Evolutionary conservation across 1,140 invertebrate species (phyloP), one percentile per base, ranked within the genome.

Genomic region (Anoplophora glabripennis): DNA sequence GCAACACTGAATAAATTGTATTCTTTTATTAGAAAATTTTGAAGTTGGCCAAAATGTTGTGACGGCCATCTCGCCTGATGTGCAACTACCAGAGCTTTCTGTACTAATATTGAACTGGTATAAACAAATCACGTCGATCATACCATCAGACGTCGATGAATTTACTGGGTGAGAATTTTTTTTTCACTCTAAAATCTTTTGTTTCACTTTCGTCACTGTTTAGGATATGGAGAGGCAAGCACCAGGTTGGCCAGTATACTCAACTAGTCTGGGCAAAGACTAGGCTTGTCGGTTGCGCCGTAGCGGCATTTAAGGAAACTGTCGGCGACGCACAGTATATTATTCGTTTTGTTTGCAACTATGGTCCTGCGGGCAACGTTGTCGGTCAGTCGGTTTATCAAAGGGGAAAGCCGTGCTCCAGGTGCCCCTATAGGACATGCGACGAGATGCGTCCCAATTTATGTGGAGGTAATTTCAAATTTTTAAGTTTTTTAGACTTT

Each of bases 211-310:
- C 5, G 5, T 5, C 21, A 28, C 21, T 28, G 3, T 28, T 28
- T 45, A 64, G 63, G 18, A 49, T 60, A 38, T 21, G 57, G 51
- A 53, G 57, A 57, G 57, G 63, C 33, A 48, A 54, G 49, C 52
- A 21, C 36, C 21, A 59, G 9, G 60, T 65, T 44, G 76, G 79
- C 47, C 80, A 81, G 58, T 83, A 81, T 67, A 81, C 79, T 0
- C 81, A 83, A 67, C 70, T 83, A 48, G 66, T 79, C 12, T 83
- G 82, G 82, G 80, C 77, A n/a, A 74, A 77, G n/a, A 79, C 79
- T 0, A 72, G 70, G 47, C 57, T 71, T 59, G 75, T 84, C 37
- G 82, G 82, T 7, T 84, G 82, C 64, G 81, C 80, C 1, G 78
- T 75, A 49, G 68, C 77, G 7, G 45, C 51, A 40, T 79, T 77